These are phyloP conservation scores for Chiroxiphia lanceolata DNA, from an alignment of 2,797 vertebrate species.

Conservation along the genomic window DNA sequence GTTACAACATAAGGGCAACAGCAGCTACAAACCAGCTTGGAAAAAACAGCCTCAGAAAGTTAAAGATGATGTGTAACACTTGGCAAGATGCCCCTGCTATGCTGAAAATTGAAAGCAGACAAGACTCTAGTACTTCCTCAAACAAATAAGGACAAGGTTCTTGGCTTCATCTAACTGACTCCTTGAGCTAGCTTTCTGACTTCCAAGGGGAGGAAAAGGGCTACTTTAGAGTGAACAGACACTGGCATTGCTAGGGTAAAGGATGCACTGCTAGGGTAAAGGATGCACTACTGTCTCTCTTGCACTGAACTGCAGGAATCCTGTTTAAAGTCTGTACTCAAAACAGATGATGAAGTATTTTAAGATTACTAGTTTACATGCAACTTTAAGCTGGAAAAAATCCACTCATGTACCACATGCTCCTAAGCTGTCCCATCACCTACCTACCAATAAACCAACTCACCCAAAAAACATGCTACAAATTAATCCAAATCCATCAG, in stretches of 20 bases:
- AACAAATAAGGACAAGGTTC: not conserved
- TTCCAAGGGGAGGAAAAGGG: not conserved
- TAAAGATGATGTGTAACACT: not conserved
- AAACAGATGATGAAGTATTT: not conserved
- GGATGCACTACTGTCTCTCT: not conserved
- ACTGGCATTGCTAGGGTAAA: not conserved
- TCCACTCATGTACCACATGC: not conserved
- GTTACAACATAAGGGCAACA: not conserved
- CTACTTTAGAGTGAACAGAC: not conserved
- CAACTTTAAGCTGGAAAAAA: not conserved
- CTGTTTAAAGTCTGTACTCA: not conserved
- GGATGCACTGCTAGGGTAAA: not conserved
- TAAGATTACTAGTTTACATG: not conserved
- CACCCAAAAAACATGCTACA: not conserved
- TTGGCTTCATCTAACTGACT: not conserved
- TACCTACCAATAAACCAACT: not conserved
- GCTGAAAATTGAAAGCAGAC: not conserved
- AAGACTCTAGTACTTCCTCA: not conserved
- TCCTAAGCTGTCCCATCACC: not conserved
- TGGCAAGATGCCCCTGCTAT: not conserved
- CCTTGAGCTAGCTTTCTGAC: not conserved
- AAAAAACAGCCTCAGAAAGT: not conserved
- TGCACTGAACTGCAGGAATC: not conserved
- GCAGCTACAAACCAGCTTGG: not conserved
- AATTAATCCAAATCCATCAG: not conserved